Conservation (phyloP, 1,140 invertebrate genomes). For the Nebria ingens region DNA sequence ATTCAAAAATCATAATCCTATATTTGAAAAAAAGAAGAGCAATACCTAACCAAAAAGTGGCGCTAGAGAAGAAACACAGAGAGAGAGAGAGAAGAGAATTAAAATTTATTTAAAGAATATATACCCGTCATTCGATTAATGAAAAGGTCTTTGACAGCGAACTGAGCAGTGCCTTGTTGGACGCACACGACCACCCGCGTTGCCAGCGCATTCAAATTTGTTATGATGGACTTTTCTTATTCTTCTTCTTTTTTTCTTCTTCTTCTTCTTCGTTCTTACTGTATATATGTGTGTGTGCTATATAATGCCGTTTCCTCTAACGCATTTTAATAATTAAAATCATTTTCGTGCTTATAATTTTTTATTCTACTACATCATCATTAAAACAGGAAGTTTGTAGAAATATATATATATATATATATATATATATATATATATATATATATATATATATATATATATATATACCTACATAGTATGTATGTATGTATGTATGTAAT, state of each 20-base stretch:
- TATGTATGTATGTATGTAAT: too few species aligned
- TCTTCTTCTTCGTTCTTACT: too few species aligned
- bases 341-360: too few species aligned
- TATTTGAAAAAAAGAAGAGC: too few species aligned
- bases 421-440: constrained; percentile 4
- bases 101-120: not conserved
- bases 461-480: too few species aligned
- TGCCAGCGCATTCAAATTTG: constrained; percentile 2
- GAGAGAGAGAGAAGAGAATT: not conserved
- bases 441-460: constrained; percentile 7
- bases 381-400: too few species aligned
- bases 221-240: not conserved
- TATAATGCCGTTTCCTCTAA: too few species aligned
- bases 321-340: too few species aligned
- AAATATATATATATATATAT: not conserved
- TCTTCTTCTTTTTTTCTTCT: not conserved
- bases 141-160: not conserved
- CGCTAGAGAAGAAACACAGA: too few species aligned
- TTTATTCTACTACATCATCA: too few species aligned
- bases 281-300: not conserved
- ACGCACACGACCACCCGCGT: not conserved
- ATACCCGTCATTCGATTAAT: constrained; percentile 4
- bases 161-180: not conserved
- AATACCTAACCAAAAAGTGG: too few species aligned
- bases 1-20: too few species aligned